Evolutionary conservation across 2,888 invertebrate species (phyloP).

Genomic region (Mantis religiosa): DNA sequence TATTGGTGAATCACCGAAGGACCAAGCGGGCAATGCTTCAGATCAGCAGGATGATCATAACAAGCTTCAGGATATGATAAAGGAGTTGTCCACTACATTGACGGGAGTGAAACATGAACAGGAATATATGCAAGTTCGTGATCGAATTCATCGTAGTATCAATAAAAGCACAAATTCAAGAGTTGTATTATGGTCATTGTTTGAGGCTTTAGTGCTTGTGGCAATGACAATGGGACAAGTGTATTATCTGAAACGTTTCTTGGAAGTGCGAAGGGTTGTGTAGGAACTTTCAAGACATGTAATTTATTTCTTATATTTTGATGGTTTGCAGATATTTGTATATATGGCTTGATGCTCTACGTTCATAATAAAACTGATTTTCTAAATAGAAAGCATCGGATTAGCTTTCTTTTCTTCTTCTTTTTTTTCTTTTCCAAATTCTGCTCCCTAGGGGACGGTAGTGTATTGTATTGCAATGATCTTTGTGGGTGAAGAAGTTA

Average conservation of each 20-base stretch:
- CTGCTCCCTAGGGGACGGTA: too few species aligned
- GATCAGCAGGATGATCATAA: conserved; percentile 54
- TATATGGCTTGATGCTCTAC: neutral
- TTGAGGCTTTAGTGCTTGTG: conserved; percentile 92
- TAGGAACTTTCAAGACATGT: conserved; percentile 41
- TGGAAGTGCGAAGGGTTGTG: conserved; percentile 97
- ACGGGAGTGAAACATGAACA: conserved; percentile 97
- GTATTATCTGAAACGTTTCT: conserved; percentile 97
- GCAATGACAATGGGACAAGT: conserved; percentile 96
- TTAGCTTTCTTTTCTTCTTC: too few species aligned
- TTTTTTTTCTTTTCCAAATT: too few species aligned
- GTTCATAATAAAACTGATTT: neutral
- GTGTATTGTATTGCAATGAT: too few species aligned
- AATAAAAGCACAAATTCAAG: conserved; percentile 98
- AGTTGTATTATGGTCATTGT: conserved; percentile 97
- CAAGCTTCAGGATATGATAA: conserved; percentile 96
- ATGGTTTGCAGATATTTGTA: neutral
- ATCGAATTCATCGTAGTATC: conserved; percentile 92
- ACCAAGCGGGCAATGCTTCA: conserved; percentile 37
- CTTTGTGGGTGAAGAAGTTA: too few species aligned
- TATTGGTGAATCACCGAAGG: conserved; percentile 71
- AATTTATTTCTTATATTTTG: neutral
- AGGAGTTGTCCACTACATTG: conserved; percentile 84
- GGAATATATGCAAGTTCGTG: conserved; percentile 98
- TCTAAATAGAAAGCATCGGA: too few species aligned